Conservation (phyloP, 2,888 invertebrate species). For the Lochmaea capreae region DNA sequence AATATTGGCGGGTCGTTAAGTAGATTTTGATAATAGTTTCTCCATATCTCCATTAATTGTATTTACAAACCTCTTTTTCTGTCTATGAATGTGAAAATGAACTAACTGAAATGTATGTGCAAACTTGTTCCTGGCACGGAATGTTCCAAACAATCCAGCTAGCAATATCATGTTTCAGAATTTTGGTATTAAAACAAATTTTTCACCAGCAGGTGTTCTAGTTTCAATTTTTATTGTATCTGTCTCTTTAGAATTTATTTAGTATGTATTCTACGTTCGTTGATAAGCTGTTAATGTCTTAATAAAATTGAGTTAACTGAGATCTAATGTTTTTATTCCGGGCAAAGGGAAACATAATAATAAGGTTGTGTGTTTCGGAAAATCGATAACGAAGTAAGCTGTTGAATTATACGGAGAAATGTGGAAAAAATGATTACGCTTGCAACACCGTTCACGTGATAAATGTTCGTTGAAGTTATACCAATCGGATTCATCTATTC, state of each 20-base stretch:
- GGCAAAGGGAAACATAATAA: not conserved
- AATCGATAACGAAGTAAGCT: not conserved
- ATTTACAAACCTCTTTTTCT: too few species aligned
- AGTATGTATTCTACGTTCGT: not conserved
- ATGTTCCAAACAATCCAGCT: not conserved
- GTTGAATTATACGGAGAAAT: not conserved
- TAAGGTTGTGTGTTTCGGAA: not conserved
- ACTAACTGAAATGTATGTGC: too few species aligned
- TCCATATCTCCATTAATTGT: too few species aligned
- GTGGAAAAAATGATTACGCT: not conserved
- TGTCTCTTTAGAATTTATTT: not conserved
- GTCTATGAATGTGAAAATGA: too few species aligned
- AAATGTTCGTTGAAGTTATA: too few species aligned
- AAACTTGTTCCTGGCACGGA: not conserved
- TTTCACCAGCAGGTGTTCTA: not conserved
- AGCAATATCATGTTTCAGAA: not conserved
- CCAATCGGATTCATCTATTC: too few species aligned
- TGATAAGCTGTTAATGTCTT: not conserved
- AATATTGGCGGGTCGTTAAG: too few species aligned
- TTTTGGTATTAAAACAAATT: not conserved
- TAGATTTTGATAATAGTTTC: too few species aligned
- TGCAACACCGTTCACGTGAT: too few species aligned
- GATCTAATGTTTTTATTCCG: slow-evolving; percentile 1
- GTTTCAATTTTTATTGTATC: not conserved
- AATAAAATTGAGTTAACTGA: slow-evolving; percentile 7